A percentile compares a stretch with the other conserved stretches of the same genome.
Evolutionary conservation across 2,113 vertebrate species (phyloP).

Genomic region (Gadus chalcogrammus): DNA sequence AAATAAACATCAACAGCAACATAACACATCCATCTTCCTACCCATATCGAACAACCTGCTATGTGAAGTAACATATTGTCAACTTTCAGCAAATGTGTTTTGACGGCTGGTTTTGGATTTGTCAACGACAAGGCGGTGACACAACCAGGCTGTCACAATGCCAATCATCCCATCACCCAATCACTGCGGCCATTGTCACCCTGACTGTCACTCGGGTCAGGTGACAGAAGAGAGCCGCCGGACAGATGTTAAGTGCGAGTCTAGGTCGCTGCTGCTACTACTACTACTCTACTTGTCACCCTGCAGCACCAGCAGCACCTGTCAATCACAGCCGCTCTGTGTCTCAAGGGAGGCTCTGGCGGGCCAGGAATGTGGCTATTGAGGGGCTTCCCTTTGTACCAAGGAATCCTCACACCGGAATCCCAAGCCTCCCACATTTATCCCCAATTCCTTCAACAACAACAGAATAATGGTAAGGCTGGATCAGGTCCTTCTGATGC

Average conservation of each 20-base stretch:
- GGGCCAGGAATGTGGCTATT: slow-evolving; percentile 42
- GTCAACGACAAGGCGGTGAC: no score
- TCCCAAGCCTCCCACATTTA: slow-evolving; percentile 7
- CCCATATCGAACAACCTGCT: background rate
- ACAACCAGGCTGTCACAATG: no score
- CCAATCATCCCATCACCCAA: no score
- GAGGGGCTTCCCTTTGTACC: slow-evolving; percentile 39
- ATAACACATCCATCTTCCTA: background rate
- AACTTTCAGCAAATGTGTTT: no score
- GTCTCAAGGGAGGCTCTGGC: slow-evolving; percentile 47
- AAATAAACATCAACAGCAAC: background rate
- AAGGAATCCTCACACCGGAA: slow-evolving; percentile 18
- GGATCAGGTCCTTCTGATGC: no score
- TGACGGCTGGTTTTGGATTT: no score
- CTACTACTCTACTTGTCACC: slow-evolving; percentile 28
- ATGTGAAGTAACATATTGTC: background rate
- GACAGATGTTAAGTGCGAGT: background rate
- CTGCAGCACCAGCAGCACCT: slow-evolving; percentile 37
- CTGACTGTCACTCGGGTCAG: background rate
- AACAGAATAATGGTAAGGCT: no score
- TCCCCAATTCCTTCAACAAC: slow-evolving; percentile 22
- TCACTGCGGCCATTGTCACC: background rate
- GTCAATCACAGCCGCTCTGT: slow-evolving; percentile 46
- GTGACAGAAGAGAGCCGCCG: background rate
- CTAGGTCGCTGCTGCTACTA: slow-evolving; percentile 23